Conservation (phyloP, 1,140 invertebrate species). For the Tetraneura akinire region DNA sequence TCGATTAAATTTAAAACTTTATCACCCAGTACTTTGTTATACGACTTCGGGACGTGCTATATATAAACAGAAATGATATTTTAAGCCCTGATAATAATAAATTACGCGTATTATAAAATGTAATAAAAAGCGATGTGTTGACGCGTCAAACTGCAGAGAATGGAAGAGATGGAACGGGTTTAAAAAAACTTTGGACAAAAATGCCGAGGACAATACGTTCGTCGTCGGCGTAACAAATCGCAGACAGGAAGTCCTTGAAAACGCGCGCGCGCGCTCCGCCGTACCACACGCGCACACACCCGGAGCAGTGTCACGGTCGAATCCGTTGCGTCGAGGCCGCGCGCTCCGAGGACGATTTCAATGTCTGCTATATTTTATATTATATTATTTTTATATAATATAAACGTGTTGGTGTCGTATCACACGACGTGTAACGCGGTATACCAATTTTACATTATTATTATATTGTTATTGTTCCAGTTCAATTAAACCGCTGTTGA, state of each 20-base stretch:
- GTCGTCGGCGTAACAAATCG: slow-evolving; percentile 45
- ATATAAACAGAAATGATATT: too few relatives aligned
- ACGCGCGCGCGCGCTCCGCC: slow-evolving; percentile 36
- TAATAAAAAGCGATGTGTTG: too few relatives aligned
- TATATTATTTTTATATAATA: not conserved
- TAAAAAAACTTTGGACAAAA: slow-evolving; percentile 48
- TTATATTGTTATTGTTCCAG: slow-evolving; percentile 44
- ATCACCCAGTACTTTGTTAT: too few relatives aligned
- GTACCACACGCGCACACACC: slow-evolving; percentile 19
- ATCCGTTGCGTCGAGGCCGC: slow-evolving; percentile 39
- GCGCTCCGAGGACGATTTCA: slow-evolving; percentile 23
- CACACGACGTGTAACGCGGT: slow-evolving; percentile 12
- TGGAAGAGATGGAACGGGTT: not conserved
- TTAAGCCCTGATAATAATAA: too few relatives aligned
- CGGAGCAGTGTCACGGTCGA: slow-evolving; percentile 49
- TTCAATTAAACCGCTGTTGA: slow-evolving; percentile 49
- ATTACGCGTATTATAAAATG: too few relatives aligned
- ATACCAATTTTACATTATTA: slow-evolving; percentile 26
- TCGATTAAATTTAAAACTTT: too few relatives aligned
- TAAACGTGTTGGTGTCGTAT: slow-evolving; percentile 5
- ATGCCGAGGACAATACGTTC: slow-evolving; percentile 34
- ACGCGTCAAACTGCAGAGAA: not conserved
- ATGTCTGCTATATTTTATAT: slow-evolving; percentile 1
- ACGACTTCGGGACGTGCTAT: too few relatives aligned
- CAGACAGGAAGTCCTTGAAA: slow-evolving; percentile 51